Percentiles rank a stretch among this genome's conserved stretches.
These are phyloP conservation scores for Tetragonisca angustula DNA, from an alignment of 2,888 invertebrate genomes.

Conservation along the genomic window DNA sequence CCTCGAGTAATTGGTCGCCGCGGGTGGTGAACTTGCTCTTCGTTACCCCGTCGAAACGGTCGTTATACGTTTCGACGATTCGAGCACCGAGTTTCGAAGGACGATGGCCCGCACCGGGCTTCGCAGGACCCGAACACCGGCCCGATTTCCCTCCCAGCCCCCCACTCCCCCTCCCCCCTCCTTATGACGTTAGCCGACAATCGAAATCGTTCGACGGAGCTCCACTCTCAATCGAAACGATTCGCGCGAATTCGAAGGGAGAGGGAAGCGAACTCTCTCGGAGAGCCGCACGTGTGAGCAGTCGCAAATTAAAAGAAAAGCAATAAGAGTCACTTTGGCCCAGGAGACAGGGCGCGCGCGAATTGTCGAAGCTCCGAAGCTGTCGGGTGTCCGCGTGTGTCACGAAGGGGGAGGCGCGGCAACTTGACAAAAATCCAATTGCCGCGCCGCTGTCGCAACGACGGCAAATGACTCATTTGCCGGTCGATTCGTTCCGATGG, in stretches of 20 bases:
- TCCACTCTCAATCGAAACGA: background rate
- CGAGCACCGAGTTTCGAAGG: conserved; percentile 52
- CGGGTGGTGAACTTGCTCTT: conserved; percentile 65
- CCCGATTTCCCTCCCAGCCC: conserved; percentile 29
- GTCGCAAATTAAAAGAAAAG: conserved; percentile 71
- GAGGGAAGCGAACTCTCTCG: background rate
- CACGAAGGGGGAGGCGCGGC: background rate
- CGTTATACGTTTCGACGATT: conserved; percentile 68
- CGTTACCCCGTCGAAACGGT: conserved; percentile 64
- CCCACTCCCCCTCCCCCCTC: conserved; percentile 24
- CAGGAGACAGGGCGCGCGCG: conserved; percentile 33
- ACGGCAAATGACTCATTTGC: conserved; percentile 52
- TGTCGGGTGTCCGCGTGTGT: background rate
- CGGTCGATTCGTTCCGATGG: conserved; percentile 44
- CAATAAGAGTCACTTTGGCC: conserved; percentile 68
- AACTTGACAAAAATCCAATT: conserved; percentile 54
- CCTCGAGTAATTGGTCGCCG: conserved; percentile 68
- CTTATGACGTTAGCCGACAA: conserved; percentile 59
- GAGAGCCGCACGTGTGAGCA: conserved; percentile 65
- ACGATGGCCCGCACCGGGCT: conserved; percentile 19
- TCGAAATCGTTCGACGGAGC: conserved; percentile 28
- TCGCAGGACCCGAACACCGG: conserved; percentile 3
- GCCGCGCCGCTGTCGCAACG: conserved; percentile 15
- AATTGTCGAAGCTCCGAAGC: conserved; percentile 30
- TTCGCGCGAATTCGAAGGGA: conserved; percentile 41